Base-by-base conservation (phyloP, 1,140 invertebrate genomes). In the Macrosteles quadrilineatus region DNA sequence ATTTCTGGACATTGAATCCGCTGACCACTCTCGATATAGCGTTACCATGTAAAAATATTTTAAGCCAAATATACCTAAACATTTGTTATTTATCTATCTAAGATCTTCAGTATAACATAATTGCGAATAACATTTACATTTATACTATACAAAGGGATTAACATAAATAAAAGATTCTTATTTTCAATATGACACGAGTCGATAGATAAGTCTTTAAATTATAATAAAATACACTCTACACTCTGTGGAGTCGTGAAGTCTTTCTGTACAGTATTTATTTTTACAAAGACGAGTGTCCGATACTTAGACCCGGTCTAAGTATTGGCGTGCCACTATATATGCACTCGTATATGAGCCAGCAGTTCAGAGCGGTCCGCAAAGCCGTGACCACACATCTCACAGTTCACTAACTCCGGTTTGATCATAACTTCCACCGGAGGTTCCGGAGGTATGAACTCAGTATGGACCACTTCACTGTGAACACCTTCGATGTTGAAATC, bases 371-470 rank as follows among this genome's bases (percentile, higher is more conserved):
- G 85, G 71, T 88, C 87, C 0, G 85, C 81, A 78, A 93, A 93
- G 59, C 88, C 85, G 69, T 87, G 85, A n/a, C 87, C 85, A 77
- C 91, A 93, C 88, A 93, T 92, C 77, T 92, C 90, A 77, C 91
- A 93, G 27, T 57, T 70, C 19, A 71, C 68, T 36, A 70, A 43
- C 31, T 73, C 67, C 9, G 66, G 17, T 27, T 59, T 62, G 2
- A 72, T 64, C 21, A 69, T 55, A 32, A 57, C 59, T 12, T 66
- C 69, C 29, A 62, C 31, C 12, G 14, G 30, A 17, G 36, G 47
- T n/a, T 23, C 23, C 2, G 30, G 53, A 21, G 69, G 40, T 12
- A 68, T 65, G 4, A 62, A 47, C 63, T 70, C 68, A 14, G 65
- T n/a, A 27, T 73, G 73, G 30, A 69, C 62, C 2, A 70, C 32